These are phyloP conservation scores for Myanophis thanlyinensis DNA, from an alignment of 2,113 vertebrate species.

Conservation along the genomic window DNA sequence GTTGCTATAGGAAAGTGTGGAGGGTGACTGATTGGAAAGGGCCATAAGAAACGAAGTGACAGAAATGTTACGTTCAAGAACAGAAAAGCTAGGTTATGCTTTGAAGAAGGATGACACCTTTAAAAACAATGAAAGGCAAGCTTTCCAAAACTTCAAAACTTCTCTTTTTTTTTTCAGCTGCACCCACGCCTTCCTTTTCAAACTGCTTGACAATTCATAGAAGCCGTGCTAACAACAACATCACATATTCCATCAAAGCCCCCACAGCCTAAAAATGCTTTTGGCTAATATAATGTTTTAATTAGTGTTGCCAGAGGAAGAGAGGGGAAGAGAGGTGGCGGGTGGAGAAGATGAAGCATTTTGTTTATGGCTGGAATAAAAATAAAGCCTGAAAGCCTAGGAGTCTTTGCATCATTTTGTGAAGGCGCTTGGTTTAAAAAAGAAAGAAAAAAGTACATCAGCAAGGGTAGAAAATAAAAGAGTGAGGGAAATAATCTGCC, in stretches of 20 bases:
- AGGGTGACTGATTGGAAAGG: background rate
- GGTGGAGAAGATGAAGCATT: constrained; percentile 2
- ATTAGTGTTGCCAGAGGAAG: constrained; percentile 4
- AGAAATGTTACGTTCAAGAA: background rate
- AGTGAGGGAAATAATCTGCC: background rate
- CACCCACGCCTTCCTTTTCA: background rate
- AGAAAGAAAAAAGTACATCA: background rate
- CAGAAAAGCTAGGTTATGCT: background rate
- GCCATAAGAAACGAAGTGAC: background rate
- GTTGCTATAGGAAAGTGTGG: background rate
- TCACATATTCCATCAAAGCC: background rate
- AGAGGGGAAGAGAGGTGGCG: background rate
- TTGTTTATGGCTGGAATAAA: background rate
- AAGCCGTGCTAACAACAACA: background rate
- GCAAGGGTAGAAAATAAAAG: background rate
- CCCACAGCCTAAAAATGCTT: constrained; percentile 5
- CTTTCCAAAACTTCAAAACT: background rate
- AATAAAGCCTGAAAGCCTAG: background rate
- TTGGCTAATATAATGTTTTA: background rate
- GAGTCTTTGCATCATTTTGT: background rate
- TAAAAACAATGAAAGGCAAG: constrained; percentile 3
- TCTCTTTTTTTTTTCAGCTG: background rate
- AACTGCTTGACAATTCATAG: background rate
- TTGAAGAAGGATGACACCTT: background rate
- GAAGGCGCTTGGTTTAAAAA: background rate